Evolutionary conservation across 2,888 invertebrate genomes (phyloP).

Genomic region (Drosophila colorata): DNA sequence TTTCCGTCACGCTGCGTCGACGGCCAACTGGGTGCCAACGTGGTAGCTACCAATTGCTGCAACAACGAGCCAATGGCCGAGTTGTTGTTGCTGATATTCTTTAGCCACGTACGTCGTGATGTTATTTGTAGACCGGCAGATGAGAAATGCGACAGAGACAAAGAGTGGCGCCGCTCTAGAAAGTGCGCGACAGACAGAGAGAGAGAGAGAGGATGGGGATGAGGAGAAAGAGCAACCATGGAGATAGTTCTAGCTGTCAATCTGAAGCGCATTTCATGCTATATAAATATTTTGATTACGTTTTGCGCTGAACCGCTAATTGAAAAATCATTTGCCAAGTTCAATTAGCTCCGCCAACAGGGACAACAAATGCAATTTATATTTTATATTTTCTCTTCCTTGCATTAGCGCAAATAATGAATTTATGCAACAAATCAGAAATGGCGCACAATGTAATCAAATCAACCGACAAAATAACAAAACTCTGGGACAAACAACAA

Average conservation of each 20-base stretch:
- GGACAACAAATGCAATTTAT: slow-evolving; percentile 28
- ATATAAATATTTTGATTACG: slow-evolving; percentile 62
- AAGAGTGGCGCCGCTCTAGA: background rate
- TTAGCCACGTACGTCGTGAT: slow-evolving; percentile 32
- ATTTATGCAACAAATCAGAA: slow-evolving; percentile 29
- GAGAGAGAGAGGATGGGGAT: background rate
- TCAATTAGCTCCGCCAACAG: slow-evolving; percentile 55
- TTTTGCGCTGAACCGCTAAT: slow-evolving; percentile 52
- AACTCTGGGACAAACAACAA: slow-evolving; percentile 11
- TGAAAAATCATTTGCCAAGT: slow-evolving; percentile 67
- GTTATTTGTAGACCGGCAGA: slow-evolving; percentile 36
- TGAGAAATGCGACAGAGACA: slow-evolving; percentile 41
- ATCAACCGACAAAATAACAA: background rate
- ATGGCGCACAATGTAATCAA: slow-evolving; percentile 1
- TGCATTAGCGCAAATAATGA: slow-evolving; percentile 32
- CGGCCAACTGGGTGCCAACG: slow-evolving; percentile 15
- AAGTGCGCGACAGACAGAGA: background rate
- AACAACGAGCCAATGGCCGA: slow-evolving; percentile 14
- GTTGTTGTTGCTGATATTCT: slow-evolving; percentile 12
- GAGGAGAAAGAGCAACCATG: background rate
- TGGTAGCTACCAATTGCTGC: slow-evolving; percentile 37
- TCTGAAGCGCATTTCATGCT: slow-evolving; percentile 1
- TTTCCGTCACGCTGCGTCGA: slow-evolving; percentile 37
- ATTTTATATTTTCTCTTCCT: background rate
- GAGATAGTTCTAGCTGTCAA: slow-evolving; percentile 13